These are phyloP conservation scores for Tridacna crocea DNA, from an alignment of 2,888 invertebrate genomes.

Conservation along the genomic window DNA sequence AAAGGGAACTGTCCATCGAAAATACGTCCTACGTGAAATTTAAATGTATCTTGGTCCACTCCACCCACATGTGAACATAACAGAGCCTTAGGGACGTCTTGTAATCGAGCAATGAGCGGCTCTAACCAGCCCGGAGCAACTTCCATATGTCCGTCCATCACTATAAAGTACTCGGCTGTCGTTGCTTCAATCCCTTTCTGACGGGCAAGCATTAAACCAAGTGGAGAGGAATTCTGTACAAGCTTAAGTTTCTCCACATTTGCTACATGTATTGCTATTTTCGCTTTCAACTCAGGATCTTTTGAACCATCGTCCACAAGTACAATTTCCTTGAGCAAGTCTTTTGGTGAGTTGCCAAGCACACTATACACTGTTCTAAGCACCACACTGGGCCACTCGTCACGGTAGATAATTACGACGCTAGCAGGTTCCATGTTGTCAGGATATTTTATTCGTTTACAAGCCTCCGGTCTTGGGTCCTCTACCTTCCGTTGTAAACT, in stretches of 20 bases:
- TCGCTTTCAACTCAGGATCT: conserved; percentile 18
- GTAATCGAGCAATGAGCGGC: conserved; percentile 39
- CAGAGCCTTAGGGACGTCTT: conserved; percentile 31
- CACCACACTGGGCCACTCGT: conserved; percentile 47
- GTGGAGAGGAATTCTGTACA: conserved; percentile 23
- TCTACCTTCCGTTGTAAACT: conserved; percentile 33
- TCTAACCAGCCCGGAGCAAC: conserved; percentile 49
- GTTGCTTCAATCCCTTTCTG: conserved; percentile 50
- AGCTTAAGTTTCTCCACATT: conserved; percentile 32
- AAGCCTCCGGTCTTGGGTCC: conserved; percentile 38
- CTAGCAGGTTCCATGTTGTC: conserved; percentile 30
- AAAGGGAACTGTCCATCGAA: conserved; percentile 10
- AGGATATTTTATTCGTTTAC: conserved; percentile 39
- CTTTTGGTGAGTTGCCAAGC: conserved; percentile 29
- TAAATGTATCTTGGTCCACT: not conserved
- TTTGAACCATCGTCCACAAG: conserved; percentile 52
- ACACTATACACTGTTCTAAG: conserved; percentile 50
- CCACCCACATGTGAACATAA: not conserved
- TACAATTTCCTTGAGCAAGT: conserved; percentile 41
- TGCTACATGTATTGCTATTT: conserved; percentile 37
- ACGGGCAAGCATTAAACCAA: conserved; percentile 52
- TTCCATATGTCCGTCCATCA: conserved; percentile 57
- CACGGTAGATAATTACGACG: conserved; percentile 48
- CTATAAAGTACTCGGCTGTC: conserved; percentile 40
- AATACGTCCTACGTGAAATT: not conserved